phyloP scores from a whole-genome alignment of 2,113 vertebrate species.

The Semnornis frantzii region DNA sequence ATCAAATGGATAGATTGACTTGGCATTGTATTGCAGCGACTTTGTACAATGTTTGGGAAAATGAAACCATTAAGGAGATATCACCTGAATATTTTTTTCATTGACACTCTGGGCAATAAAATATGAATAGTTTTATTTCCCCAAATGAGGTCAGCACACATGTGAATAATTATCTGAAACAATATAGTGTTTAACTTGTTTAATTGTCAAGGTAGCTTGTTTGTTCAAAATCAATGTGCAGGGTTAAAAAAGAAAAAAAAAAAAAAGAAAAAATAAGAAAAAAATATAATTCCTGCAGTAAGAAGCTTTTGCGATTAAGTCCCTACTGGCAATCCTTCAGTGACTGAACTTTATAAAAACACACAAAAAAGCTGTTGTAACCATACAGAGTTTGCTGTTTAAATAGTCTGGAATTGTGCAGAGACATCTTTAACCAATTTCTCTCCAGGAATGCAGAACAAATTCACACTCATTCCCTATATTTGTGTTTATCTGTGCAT shows the following conservation, averaged over 20 bases:
- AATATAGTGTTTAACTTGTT: conserved; percentile 39
- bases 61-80: conserved; percentile 58
- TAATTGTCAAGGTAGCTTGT: conserved; percentile 29
- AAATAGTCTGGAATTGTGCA: not conserved
- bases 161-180: conserved; percentile 31
- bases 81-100: conserved; percentile 52
- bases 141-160: conserved; percentile 34
- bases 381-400: not conserved
- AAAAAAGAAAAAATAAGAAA: too few species aligned
- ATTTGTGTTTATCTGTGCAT: not conserved
- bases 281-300: not conserved
- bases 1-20: conserved; percentile 49
- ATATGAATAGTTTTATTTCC: conserved; percentile 42
- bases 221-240: conserved; percentile 33
- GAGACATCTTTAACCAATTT: not conserved
- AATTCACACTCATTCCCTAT: not conserved
- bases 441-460: not conserved
- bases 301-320: not conserved
- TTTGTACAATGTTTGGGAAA: conserved; percentile 55
- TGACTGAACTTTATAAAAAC: not conserved
- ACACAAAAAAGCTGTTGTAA: not conserved
- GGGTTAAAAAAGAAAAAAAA: not conserved
- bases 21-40: conserved; percentile 41
- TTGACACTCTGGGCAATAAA: conserved; percentile 39
- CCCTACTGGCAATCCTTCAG: not conserved